A percentile compares a stretch with the other conserved stretches of the same genome.
These are phyloP conservation scores for Pomatorhinus ruficollis DNA, from an alignment of 2,113 vertebrate genomes.

Conservation along the genomic window DNA sequence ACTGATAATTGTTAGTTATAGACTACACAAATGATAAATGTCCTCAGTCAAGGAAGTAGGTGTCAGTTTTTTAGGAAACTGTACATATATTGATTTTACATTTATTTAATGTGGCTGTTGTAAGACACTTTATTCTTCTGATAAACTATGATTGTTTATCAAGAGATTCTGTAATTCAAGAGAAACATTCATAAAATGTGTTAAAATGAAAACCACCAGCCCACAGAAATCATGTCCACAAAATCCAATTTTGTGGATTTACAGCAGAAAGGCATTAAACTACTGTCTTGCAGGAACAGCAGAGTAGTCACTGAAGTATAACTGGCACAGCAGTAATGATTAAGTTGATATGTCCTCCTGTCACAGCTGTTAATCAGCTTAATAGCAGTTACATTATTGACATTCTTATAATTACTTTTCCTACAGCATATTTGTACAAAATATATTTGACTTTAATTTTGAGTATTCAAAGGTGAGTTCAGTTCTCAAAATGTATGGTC, in stretches of 20 bases:
- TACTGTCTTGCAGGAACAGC: slow-evolving; percentile 74
- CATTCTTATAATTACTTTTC: slow-evolving; percentile 81
- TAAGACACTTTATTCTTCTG: slow-evolving; percentile 82
- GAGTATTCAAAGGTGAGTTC: slow-evolving; percentile 52
- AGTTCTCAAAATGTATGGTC: slow-evolving; percentile 38
- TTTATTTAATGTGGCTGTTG: slow-evolving; percentile 80
- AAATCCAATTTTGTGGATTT: slow-evolving; percentile 86
- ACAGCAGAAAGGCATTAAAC: slow-evolving; percentile 78
- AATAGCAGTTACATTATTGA: slow-evolving; percentile 81
- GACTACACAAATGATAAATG: slow-evolving; percentile 74
- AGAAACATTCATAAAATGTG: slow-evolving; percentile 80
- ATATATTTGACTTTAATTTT: slow-evolving; percentile 77
- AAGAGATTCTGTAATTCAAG: slow-evolving; percentile 83
- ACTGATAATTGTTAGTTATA: slow-evolving; percentile 80
- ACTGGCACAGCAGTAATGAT: slow-evolving; percentile 78
- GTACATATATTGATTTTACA: slow-evolving; percentile 85
- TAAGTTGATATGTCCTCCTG: slow-evolving; percentile 72
- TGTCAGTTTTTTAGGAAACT: slow-evolving; percentile 79
- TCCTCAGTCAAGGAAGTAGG: slow-evolving; percentile 70
- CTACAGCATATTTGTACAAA: slow-evolving; percentile 73
- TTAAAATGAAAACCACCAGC: slow-evolving; percentile 79
- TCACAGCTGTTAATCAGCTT: slow-evolving; percentile 81
- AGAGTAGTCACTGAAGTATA: slow-evolving; percentile 73
- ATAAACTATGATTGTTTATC: slow-evolving; percentile 84
- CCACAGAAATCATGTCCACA: slow-evolving; percentile 80